Percentiles rank a stretch among this genome's conserved stretches.
Conservation (phyloP, 2,797 vertebrate genomes). For the Fundulus diaphanus region DNA sequence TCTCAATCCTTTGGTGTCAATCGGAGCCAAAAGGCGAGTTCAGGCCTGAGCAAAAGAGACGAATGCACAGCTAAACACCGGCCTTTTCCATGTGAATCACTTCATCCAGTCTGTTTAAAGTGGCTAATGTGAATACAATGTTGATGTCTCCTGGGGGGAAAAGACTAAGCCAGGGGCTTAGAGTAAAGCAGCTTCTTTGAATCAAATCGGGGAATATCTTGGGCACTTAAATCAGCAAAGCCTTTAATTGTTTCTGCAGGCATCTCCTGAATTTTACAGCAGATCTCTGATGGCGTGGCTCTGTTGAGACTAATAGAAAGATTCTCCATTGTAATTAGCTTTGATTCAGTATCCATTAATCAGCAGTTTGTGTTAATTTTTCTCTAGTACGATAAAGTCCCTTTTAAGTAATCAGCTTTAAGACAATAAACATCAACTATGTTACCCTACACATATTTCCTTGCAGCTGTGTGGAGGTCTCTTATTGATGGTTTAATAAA, state of each 20-base stretch:
- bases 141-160: slow-evolving; percentile 17
- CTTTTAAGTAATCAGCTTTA: neutral
- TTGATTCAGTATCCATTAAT: neutral
- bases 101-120: slow-evolving; percentile 50
- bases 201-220: slow-evolving; percentile 33
- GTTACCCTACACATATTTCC: neutral
- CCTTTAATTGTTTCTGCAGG: slow-evolving; percentile 12
- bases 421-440: neutral
- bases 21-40: slow-evolving; percentile 46
- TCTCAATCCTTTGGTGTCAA: slow-evolving; percentile 54
- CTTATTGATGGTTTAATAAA: neutral
- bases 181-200: slow-evolving; percentile 40
- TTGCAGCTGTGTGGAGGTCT: neutral
- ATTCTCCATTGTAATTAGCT: neutral
- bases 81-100: slow-evolving; percentile 59
- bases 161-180: slow-evolving; percentile 38
- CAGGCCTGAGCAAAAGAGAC: slow-evolving; percentile 37
- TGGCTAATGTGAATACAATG: slow-evolving; percentile 58
- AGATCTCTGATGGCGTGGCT: neutral
- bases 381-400: neutral
- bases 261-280: slow-evolving; percentile 7
- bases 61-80: slow-evolving; percentile 62
- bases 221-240: slow-evolving; percentile 5
- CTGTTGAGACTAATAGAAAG: neutral
- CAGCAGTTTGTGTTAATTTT: neutral